Evolutionary conservation across 2,888 invertebrate species (phyloP).

Genomic region (Pimpla rufipes): DNA sequence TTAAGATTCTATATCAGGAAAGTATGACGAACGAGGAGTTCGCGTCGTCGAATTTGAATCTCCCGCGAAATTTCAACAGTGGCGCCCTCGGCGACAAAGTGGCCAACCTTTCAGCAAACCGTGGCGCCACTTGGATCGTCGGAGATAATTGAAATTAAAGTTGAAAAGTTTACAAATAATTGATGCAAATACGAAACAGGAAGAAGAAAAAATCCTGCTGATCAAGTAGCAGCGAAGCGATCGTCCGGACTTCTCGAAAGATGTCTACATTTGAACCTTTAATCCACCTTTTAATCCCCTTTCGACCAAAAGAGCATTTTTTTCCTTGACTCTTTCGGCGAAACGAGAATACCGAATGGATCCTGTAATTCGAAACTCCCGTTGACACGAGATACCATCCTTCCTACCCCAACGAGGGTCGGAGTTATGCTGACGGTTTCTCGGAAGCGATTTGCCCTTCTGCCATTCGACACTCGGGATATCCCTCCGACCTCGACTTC

Average conservation of each 20-base stretch:
- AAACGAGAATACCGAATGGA: slow-evolving; percentile 50
- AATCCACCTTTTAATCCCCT: slow-evolving; percentile 66
- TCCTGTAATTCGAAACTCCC: slow-evolving; percentile 63
- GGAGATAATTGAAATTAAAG: too few species aligned
- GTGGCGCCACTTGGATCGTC: neutral
- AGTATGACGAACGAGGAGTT: slow-evolving; percentile 18
- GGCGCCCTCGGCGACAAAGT: slow-evolving; percentile 12
- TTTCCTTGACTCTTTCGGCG: slow-evolving; percentile 51
- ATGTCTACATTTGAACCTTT: slow-evolving; percentile 50
- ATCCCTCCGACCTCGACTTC: neutral
- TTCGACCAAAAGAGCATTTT: slow-evolving; percentile 41
- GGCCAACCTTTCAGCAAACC: neutral
- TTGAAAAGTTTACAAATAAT: too few species aligned
- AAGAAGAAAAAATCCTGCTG: too few species aligned
- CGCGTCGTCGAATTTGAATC: neutral
- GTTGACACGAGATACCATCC: slow-evolving; percentile 58
- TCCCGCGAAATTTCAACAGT: slow-evolving; percentile 8
- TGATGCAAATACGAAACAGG: too few species aligned
- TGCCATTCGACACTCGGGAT: slow-evolving; percentile 20
- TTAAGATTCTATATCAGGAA: slow-evolving; percentile 41
- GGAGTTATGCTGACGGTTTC: slow-evolving; percentile 55
- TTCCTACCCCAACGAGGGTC: slow-evolving; percentile 52
- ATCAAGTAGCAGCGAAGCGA: neutral
- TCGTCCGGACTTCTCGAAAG: slow-evolving; percentile 21
- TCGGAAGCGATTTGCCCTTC: slow-evolving; percentile 32